Percentiles rank a stretch among this genome's conserved stretches.
Conservation (phyloP, 1,140 invertebrate species). For the Pachyrhynchus sulphureomaculatus region DNA sequence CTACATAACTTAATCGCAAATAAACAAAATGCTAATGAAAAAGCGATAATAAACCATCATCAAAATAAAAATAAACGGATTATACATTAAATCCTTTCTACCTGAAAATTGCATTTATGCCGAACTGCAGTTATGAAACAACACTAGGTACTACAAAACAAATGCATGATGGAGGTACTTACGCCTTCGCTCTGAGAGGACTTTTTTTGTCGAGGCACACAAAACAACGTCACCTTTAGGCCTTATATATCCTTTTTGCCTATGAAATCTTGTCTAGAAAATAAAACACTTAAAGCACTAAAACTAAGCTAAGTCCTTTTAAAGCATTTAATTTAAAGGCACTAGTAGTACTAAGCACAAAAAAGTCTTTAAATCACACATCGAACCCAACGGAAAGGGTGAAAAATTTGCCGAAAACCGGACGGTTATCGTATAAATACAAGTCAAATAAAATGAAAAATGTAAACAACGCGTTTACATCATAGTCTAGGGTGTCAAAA, state of each 20-base stretch:
- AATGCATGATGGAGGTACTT: constrained; percentile 34
- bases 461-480: no score
- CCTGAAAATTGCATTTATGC: neutral
- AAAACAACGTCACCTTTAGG: constrained; percentile 52
- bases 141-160: no score
- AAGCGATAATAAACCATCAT: no score
- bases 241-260: constrained; percentile 36
- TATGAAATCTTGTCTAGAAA: neutral
- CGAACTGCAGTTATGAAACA: no score
- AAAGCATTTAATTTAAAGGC: neutral
- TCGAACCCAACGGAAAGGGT: neutral
- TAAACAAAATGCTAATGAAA: no score
- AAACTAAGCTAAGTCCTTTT: neutral
- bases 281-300: neutral
- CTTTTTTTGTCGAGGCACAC: constrained; percentile 52
- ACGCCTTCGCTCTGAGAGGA: constrained; percentile 52
- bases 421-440: neutral
- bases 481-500: neutral
- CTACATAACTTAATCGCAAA: no score
- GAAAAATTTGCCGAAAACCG: neutral
- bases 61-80: no score
- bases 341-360: neutral
- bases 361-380: no score
- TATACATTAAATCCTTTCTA: no score
- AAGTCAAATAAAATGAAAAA: neutral